Evolutionary conservation across 1,140 invertebrate genomes (phyloP).

Genomic region (Penaeus vannamei): DNA sequence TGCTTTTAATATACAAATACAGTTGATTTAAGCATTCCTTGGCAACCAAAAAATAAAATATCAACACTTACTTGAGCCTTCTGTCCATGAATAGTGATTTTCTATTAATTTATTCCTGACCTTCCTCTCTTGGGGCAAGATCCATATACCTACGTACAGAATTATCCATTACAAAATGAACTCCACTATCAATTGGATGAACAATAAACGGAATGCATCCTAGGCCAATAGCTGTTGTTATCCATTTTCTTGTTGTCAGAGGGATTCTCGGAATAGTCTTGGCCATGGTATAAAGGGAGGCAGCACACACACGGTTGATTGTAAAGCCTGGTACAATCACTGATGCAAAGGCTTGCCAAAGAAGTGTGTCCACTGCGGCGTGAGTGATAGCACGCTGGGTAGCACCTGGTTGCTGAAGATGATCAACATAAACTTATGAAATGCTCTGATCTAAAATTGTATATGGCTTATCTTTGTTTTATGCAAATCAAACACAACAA

Average conservation of each 20-base stretch:
- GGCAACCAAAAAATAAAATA: too few relatives aligned
- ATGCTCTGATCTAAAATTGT: background rate
- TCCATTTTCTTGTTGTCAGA: slow-evolving; percentile 76
- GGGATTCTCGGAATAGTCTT: slow-evolving; percentile 74
- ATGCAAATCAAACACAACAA: background rate
- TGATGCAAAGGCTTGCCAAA: slow-evolving; percentile 95
- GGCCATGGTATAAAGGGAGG: slow-evolving; percentile 75
- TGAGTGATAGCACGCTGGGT: slow-evolving; percentile 72
- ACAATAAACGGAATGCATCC: slow-evolving; percentile 92
- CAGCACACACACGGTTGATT: slow-evolving; percentile 89
- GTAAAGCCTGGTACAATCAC: slow-evolving; percentile 92
- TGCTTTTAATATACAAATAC: too few relatives aligned
- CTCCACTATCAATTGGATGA: slow-evolving; percentile 87
- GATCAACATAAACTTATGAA: background rate
- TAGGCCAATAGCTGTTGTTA: slow-evolving; percentile 86
- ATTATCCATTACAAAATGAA: slow-evolving; percentile 86
- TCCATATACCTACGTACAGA: slow-evolving; percentile 63
- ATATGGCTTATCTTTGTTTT: slow-evolving; percentile 3
- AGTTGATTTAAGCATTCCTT: too few relatives aligned
- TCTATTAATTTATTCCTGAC: background rate
- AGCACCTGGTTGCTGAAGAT: slow-evolving; percentile 56
- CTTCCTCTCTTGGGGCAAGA: slow-evolving; percentile 17
- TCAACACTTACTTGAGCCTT: too few relatives aligned
- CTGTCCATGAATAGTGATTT: too few relatives aligned
- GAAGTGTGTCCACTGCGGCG: slow-evolving; percentile 85